These are phyloP conservation scores for Heteromyza rotundicornis DNA, from an alignment of 2,888 invertebrate species.

Conservation along the genomic window DNA sequence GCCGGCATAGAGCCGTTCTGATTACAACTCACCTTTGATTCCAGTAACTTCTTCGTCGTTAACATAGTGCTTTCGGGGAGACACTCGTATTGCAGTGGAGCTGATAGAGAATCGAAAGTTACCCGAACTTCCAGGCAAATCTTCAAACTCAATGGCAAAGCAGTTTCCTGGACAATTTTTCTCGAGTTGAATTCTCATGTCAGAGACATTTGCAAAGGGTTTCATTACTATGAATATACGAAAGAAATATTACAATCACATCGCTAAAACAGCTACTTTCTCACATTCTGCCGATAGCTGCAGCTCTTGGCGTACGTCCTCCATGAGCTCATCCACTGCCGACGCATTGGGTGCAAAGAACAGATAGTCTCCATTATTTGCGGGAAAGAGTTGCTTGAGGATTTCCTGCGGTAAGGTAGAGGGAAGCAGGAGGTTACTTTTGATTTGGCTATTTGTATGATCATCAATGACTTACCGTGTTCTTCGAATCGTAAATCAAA, in stretches of 20 bases:
- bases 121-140: constrained; percentile 31
- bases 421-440: too few relatives aligned
- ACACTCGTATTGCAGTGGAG: constrained; percentile 56
- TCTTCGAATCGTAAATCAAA: constrained; percentile 21
- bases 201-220: constrained; percentile 33
- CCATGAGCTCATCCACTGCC: constrained; percentile 42
- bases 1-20: too few relatives aligned
- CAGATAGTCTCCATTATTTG: constrained; percentile 45
- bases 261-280: constrained; percentile 1
- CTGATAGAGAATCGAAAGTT: constrained; percentile 64
- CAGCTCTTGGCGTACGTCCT: constrained; percentile 43
- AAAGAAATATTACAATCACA: not conserved
- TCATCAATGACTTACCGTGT: constrained; percentile 23
- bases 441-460: too few relatives aligned
- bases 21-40: constrained; percentile 41
- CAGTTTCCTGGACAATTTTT: constrained; percentile 45
- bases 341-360: constrained; percentile 45
- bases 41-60: constrained; percentile 53
- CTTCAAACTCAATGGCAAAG: constrained; percentile 47
- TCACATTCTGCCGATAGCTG: constrained; percentile 43
- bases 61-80: constrained; percentile 56
- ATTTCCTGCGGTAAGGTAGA: constrained; percentile 40
- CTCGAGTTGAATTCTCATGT: constrained; percentile 47
- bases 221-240: constrained; percentile 32
- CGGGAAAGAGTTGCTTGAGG: constrained; percentile 42